These are phyloP conservation scores for Coendou prehensilis DNA, from an alignment of 2,797 vertebrate genomes.

Conservation along the genomic window DNA sequence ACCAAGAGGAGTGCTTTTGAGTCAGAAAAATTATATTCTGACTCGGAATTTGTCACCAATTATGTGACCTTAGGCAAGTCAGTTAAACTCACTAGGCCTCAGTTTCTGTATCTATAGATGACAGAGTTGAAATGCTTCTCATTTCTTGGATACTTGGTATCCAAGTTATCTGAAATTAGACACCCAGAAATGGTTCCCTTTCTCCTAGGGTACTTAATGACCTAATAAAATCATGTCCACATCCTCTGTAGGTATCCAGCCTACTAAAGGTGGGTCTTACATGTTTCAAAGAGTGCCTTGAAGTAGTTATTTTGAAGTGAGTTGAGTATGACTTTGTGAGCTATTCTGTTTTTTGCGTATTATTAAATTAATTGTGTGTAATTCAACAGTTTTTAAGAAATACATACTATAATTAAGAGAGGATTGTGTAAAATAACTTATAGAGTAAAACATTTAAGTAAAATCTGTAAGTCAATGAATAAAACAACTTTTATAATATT, in stretches of 20 bases:
- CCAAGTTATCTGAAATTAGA: background rate
- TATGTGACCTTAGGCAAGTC: background rate
- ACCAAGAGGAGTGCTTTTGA: slow-evolving; percentile 37
- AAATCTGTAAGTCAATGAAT: background rate
- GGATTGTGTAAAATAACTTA: background rate
- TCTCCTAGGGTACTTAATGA: background rate
- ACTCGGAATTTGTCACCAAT: background rate
- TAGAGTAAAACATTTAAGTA: background rate
- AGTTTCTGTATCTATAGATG: background rate
- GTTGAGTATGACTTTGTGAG: background rate
- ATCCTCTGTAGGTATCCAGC: background rate
- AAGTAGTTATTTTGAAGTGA: background rate
- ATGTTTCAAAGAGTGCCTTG: background rate
- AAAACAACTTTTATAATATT: background rate
- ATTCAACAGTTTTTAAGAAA: background rate
- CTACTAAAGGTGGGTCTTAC: background rate
- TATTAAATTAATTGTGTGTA: background rate
- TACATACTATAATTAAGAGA: background rate
- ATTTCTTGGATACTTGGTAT: background rate
- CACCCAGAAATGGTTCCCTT: background rate
- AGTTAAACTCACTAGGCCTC: background rate
- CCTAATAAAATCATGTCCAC: background rate
- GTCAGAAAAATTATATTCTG: background rate
- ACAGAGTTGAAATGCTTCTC: background rate
- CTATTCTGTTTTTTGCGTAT: background rate